Percentiles rank a stretch among this genome's conserved stretches.
Conservation (phyloP, 1,140 invertebrate genomes). For the Drosophila watanabei region DNA sequence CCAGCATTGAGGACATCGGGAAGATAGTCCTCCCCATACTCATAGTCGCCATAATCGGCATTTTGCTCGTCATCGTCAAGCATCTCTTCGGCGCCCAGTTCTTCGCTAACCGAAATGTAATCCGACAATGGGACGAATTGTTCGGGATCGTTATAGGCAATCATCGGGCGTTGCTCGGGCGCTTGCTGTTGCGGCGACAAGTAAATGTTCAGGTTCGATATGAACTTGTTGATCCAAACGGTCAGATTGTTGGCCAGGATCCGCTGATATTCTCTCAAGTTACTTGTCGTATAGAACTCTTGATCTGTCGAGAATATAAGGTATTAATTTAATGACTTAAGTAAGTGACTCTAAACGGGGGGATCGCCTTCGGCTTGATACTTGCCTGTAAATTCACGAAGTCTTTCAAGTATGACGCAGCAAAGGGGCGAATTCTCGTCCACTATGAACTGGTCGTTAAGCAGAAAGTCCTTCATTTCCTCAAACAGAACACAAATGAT, state of each 20-base stretch:
- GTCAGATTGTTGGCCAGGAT: conserved; percentile 78
- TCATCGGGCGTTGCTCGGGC: conserved; percentile 36
- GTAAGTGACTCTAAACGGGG: neutral
- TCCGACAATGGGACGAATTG: conserved; percentile 72
- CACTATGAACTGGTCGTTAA: conserved; percentile 79
- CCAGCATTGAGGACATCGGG: conserved; percentile 10
- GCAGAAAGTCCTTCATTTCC: conserved; percentile 80
- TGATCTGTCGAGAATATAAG: conserved; percentile 54
- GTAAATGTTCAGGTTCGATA: conserved; percentile 80
- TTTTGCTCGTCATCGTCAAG: conserved; percentile 21
- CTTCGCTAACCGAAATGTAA: conserved; percentile 68
- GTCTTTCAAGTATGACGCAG: conserved; percentile 69
- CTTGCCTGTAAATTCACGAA: conserved; percentile 76
- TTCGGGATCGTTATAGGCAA: conserved; percentile 58
- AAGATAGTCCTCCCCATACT: conserved; percentile 32
- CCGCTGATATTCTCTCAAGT: conserved; percentile 74
- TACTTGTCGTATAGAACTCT: conserved; percentile 80
- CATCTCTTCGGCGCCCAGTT: conserved; percentile 45
- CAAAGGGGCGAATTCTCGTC: conserved; percentile 74
- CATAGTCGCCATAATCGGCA: conserved; percentile 22
- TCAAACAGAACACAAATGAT: conserved; percentile 81
- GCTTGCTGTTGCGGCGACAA: conserved; percentile 59
- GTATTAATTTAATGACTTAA: neutral
- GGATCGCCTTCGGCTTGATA: neutral
- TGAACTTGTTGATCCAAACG: conserved; percentile 85